Base-by-base conservation (phyloP, 2,113 vertebrate species). In the Cisticola juncidis region DNA sequence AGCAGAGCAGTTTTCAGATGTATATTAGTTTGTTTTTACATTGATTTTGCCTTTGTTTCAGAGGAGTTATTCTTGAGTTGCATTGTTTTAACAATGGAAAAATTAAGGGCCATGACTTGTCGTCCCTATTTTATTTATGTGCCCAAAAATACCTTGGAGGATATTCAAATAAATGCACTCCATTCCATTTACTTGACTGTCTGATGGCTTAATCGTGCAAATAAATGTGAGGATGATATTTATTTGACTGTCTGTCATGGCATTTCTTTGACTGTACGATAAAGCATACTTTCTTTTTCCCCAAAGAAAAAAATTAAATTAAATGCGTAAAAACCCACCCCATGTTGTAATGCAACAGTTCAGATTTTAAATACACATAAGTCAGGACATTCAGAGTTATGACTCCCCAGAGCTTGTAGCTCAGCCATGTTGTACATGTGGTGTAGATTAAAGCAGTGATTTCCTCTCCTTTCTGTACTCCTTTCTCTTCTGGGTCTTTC, bases 301-400 rank as follows among this genome's bases (percentile, higher is more conserved):
- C 93, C 33, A 72, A 81, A 90, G 80, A 47, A 92, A 91, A 85
- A 88, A 77, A 58, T 58, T 57, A 90, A 93, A 96, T 96, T 90
- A 96, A 94, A 90, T 78, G n/a, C 14, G 40, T 78, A 71, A 95
- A 86, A 61, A 66, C 25, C 5, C 66, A 70, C 10, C 14, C 74
- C 58, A 33, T 89, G 65, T 86, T 94, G 79, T 96, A 97, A 96
- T 92, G 91, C 94, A 96, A 65, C 81, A 77, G 81, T 83, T 96
- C 78, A 95, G 86, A 95, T 94, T 97, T 96, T 95, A 97, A 95
- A 95, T 69, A 93, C 71, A 97, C 88, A 42, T 86, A 97, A 95
- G 93, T 96, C 96, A 95, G 84, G 90, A 90, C 83, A 71, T 83
- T 89, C 77, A 95, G 83, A 97, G 60, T 96, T 97, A 97, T 45